A percentile compares a stretch with the other conserved stretches of the same genome.
Evolutionary conservation across 2,797 vertebrate genomes (phyloP).

Genomic region (Takifugu rubripes): DNA sequence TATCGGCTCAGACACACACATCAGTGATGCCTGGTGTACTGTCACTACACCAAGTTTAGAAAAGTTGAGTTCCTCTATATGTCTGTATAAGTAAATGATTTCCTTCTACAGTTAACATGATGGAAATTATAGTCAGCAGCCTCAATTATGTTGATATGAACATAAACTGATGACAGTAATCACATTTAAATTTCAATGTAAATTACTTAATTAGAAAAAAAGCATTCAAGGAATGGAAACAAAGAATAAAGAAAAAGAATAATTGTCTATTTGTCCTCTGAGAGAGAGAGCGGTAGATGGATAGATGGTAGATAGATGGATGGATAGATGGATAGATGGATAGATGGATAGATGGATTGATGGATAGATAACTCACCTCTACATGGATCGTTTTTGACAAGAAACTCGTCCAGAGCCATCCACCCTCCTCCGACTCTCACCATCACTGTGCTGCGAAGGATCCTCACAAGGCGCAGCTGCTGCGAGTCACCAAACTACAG

Average conservation of each 20-base stretch:
- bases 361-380: conserved; percentile 81
- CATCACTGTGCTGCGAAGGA: conserved; percentile 97
- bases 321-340: not conserved
- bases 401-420: conserved; percentile 98
- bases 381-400: conserved; percentile 98
- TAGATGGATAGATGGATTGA: no score
- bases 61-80: no score
- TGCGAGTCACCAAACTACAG: conserved; percentile 95
- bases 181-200: no score
- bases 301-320: not conserved
- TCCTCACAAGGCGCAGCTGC: conserved; percentile 96
- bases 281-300: not conserved
- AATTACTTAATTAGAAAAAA: no score
- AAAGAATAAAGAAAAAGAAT: not conserved
- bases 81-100: no score
- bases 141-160: no score
- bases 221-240: not conserved
- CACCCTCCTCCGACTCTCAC: conserved; percentile 96
- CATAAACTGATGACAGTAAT: no score
- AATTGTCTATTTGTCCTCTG: not conserved
- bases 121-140: no score
- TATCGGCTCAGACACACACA: not conserved
- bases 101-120: no score
- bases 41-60: no score
- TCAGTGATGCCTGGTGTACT: no score